A percentile compares a stretch with the other conserved stretches of the same genome.
phyloP scores from a whole-genome alignment of 1,140 invertebrate genomes.

The Aphaenogaster ashmeadi region DNA sequence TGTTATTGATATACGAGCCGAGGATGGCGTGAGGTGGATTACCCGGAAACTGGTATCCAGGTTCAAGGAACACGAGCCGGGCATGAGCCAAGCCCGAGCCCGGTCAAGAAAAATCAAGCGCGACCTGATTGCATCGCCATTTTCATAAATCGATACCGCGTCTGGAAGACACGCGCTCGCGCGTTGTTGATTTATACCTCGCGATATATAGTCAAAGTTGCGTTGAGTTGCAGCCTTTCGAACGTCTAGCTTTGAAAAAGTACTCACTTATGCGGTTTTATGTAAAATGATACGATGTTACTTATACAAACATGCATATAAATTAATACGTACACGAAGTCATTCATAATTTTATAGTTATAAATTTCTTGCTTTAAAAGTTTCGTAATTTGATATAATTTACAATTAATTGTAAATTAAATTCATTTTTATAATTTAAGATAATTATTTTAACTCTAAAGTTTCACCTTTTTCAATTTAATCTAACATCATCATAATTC shows the following conservation, averaged over 20 bases:
- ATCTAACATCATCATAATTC: background rate
- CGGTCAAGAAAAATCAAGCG: slow-evolving; percentile 15
- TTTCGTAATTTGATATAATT: background rate
- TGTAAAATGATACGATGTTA: background rate
- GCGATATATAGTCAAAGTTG: background rate
- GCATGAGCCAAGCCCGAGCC: background rate
- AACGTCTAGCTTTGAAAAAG: background rate
- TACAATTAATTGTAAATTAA: background rate
- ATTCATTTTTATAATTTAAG: background rate
- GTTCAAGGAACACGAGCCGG: slow-evolving; percentile 36
- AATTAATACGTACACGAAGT: background rate
- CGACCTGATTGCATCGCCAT: slow-evolving; percentile 28
- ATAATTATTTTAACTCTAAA: background rate
- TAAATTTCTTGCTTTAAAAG: background rate
- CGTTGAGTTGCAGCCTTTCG: background rate
- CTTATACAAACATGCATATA: background rate
- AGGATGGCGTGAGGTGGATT: slow-evolving; percentile 5
- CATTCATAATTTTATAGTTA: background rate
- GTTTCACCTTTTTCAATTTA: background rate
- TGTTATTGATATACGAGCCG: slow-evolving; percentile 50
- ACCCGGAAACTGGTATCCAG: slow-evolving; percentile 37
- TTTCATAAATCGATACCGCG: slow-evolving; percentile 44
- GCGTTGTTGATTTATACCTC: slow-evolving; percentile 8
- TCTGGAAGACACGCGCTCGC: slow-evolving; percentile 21
- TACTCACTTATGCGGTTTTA: background rate